Conservation (phyloP, 2,113 vertebrate genomes). For the Corythoichthys haematopterus region DNA sequence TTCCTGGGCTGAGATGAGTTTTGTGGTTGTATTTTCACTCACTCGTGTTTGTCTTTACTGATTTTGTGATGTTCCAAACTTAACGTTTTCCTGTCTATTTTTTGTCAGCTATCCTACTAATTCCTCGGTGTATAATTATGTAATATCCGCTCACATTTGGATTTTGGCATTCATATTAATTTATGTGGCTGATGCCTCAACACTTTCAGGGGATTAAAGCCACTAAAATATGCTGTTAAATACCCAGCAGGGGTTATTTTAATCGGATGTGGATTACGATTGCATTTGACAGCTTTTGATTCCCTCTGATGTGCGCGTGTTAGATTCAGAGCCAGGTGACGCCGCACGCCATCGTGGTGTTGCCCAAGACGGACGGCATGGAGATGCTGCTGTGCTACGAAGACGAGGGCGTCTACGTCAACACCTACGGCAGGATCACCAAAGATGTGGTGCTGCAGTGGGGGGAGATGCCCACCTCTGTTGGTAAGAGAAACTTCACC, state of each 20-base stretch:
- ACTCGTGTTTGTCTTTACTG: constrained; percentile 2
- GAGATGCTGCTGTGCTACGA: constrained; percentile 98
- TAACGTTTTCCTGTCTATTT: neutral
- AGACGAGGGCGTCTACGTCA: constrained; percentile 96
- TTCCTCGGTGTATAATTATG: neutral
- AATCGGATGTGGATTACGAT: constrained; percentile 17
- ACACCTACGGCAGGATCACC: constrained; percentile 97
- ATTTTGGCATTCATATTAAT: neutral
- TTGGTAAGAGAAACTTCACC: constrained; percentile 75
- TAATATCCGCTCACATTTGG: neutral
- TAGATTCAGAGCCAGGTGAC: constrained; percentile 95
- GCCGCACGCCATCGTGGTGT: constrained; percentile 94
- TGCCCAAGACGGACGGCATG: constrained; percentile 97
- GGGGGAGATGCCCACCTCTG: constrained; percentile 98
- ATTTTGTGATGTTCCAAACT: constrained; percentile 7
- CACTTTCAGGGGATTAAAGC: constrained; percentile 22
- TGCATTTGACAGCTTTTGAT: constrained; percentile 18
- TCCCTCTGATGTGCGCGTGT: constrained; percentile 10
- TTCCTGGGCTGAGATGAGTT: constrained; percentile 39
- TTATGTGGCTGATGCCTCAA: constrained; percentile 1
- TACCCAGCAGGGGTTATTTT: constrained; percentile 15
- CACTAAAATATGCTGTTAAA: constrained; percentile 10
- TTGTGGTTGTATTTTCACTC: constrained; percentile 19
- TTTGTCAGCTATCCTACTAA: neutral
- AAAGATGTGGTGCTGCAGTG: constrained; percentile 98